Conservation (phyloP, 1,140 invertebrate genomes). For the Theocolax elegans region DNA sequence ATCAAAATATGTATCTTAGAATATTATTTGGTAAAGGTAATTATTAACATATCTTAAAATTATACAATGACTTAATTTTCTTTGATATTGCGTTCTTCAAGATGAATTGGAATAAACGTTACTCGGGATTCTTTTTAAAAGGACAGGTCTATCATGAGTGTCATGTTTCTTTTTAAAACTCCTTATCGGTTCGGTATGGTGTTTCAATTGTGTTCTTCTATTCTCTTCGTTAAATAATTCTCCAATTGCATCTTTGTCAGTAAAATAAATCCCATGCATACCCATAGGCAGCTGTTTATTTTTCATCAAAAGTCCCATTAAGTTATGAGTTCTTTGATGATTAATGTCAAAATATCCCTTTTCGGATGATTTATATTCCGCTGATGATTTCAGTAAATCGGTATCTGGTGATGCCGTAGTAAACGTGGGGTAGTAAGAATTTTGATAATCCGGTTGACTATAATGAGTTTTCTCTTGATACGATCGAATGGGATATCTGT, state of each 20-base stretch:
- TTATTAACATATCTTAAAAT: conserved; percentile 6
- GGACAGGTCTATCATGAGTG: not conserved
- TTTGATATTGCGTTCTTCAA: conserved; percentile 22
- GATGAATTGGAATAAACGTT: conserved; percentile 16
- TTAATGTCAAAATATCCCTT: conserved; percentile 52
- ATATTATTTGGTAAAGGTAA: conserved; percentile 26
- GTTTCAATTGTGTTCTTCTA: conserved; percentile 39
- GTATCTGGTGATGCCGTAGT: conserved; percentile 46
- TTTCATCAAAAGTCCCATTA: conserved; percentile 63
- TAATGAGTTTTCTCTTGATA: conserved; percentile 33
- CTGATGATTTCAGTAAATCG: conserved; percentile 25
- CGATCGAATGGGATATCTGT: conserved; percentile 35
- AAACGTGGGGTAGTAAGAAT: conserved; percentile 47
- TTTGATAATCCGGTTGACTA: conserved; percentile 24
- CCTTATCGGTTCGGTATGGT: conserved; percentile 40
- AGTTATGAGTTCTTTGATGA: conserved; percentile 60
- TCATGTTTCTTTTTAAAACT: conserved; percentile 52
- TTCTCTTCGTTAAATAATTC: conserved; percentile 51
- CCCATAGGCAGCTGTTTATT: conserved; percentile 59
- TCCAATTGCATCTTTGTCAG: conserved; percentile 43
- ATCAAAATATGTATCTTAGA: conserved; percentile 22
- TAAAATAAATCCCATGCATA: conserved; percentile 38
- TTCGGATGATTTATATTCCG: conserved; percentile 39
- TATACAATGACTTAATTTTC: conserved; percentile 26
- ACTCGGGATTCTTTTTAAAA: not conserved